Base-by-base conservation (phyloP, 1,140 invertebrate species). In the Penaeus indicus region DNA sequence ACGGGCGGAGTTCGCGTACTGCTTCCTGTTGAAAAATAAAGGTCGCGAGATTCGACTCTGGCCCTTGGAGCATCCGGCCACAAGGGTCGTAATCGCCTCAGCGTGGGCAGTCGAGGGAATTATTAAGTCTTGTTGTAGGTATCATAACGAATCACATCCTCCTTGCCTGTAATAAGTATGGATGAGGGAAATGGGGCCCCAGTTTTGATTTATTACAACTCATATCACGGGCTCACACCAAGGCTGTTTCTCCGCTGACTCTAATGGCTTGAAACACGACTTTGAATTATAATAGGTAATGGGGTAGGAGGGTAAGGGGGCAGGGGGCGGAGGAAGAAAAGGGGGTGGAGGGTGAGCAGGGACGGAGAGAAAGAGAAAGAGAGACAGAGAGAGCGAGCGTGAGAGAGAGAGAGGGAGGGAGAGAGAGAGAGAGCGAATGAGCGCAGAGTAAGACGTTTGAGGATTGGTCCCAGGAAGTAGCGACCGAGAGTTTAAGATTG, bases 131-230 rank as follows among this genome's bases (percentile, higher is more conserved):
- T 88, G 86, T 88, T 88, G 87, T 84, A 88, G 19, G 87, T 63
- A 88, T 88, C 87, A 88, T 88, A 88, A 84, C 81, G 80, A 88
- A 88, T 88, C 87, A 88, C 87, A 88, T 88, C 87, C 87, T 88
- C 87, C 81, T 88, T 88, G 67, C 69, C 62, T 72, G 87, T 84
- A 88, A 88, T 88, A 88, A 88, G 87, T 88, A 88, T 88, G 87
- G 87, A 88, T 88, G 87, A 67, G 87, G 87, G 82, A 88, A 88
- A 88, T 84, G 81, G 86, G 79, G 64, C 21, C 67, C 64, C 32
- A 47, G 79, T 75, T 61, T 72, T 87, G 86, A 87, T 87, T 87
- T 87, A 87, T 82, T 81, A 75, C 79, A n/a, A 32, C 78, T 82
- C 63, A 42, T 87, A 87, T 87, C 79, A 87, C 64, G n/a, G 79